phyloP scores from a whole-genome alignment of 2,113 vertebrate species.

The Catagonus wagneri region DNA sequence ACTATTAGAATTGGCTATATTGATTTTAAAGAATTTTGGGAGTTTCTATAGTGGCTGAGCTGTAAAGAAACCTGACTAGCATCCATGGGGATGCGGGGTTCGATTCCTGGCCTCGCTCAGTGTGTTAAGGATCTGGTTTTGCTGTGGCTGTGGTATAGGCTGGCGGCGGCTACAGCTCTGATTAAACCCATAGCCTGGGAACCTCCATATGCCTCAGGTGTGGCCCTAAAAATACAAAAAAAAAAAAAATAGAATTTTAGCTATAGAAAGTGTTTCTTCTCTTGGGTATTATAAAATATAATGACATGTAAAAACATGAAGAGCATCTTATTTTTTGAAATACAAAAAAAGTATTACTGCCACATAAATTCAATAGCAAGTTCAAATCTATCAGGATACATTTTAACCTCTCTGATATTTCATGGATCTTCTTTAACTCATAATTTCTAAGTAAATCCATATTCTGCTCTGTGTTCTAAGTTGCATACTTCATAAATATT shows the following conservation, averaged over 20 bases:
- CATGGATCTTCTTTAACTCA: slow-evolving; percentile 16
- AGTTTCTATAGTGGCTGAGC: too few relatives aligned
- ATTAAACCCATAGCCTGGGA: too few relatives aligned
- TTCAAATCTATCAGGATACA: slow-evolving; percentile 41
- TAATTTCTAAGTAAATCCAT: neutral
- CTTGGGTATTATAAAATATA: slow-evolving; percentile 65
- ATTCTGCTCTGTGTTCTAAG: neutral
- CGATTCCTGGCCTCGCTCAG: too few relatives aligned
- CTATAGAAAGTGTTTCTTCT: slow-evolving; percentile 67
- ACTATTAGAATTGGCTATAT: too few relatives aligned
- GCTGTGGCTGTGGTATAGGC: too few relatives aligned
- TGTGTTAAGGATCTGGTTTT: too few relatives aligned
- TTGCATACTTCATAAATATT: neutral
- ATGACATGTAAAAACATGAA: slow-evolving; percentile 70
- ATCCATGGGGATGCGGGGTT: too few relatives aligned
- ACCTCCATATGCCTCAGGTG: too few relatives aligned
- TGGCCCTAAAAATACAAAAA: too few relatives aligned
- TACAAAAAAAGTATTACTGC: slow-evolving; percentile 67
- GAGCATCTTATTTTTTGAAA: slow-evolving; percentile 67
- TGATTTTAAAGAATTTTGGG: slow-evolving; percentile 72
- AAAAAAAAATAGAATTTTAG: neutral
- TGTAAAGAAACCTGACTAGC: too few relatives aligned
- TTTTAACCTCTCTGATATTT: slow-evolving; percentile 20
- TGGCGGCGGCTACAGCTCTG: too few relatives aligned
- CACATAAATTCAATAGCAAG: slow-evolving; percentile 54